Conservation (phyloP, 1,140 invertebrate species). For the Pteromalus puparum region DNA sequence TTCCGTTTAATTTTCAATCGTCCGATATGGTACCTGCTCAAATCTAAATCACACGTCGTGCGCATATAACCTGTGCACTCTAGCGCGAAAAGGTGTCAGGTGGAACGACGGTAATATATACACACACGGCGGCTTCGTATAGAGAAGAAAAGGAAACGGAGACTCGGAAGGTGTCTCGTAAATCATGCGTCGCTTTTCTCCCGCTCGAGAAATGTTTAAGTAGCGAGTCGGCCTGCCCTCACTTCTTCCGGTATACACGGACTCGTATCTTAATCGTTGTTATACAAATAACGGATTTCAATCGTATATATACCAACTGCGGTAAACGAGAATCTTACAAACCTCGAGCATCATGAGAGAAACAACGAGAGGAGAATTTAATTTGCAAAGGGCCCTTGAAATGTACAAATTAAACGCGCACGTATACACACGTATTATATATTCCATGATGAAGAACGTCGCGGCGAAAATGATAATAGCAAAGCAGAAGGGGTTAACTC, state of each 20-base stretch:
- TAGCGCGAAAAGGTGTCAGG: background rate
- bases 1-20: constrained; percentile 29
- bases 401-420: background rate
- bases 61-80: background rate
- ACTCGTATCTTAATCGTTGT: too few species aligned
- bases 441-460: background rate
- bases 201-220: background rate
- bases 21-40: background rate
- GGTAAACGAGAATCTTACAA: background rate
- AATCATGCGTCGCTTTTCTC: constrained; percentile 1
- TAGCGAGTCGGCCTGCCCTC: background rate
- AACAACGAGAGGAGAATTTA: background rate
- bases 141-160: background rate
- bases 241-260: too few species aligned
- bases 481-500: background rate
- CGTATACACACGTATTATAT: background rate
- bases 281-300: too few species aligned
- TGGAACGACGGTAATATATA: too few species aligned
- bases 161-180: background rate
- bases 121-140: too few species aligned
- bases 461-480: background rate
- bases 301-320: too few species aligned
- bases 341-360: background rate
- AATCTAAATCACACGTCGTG: background rate
- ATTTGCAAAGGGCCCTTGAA: background rate